Conservation (phyloP, 2,113 vertebrate genomes). For the Cariama cristata region DNA sequence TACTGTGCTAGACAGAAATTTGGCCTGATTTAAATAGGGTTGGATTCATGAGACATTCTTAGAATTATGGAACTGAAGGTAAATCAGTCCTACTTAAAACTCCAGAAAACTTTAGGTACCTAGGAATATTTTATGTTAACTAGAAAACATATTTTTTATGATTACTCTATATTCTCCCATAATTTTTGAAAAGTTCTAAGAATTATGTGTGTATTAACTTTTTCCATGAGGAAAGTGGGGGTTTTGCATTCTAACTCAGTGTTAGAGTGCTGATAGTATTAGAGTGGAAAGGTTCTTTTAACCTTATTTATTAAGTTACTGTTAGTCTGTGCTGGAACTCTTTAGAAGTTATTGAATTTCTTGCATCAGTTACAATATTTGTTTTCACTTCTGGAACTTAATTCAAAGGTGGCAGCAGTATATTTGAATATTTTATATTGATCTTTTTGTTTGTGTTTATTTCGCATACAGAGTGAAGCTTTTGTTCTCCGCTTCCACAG, state of each 20-base stretch:
- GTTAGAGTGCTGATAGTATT: background rate
- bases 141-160: background rate
- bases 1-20: background rate
- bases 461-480: conserved; percentile 69
- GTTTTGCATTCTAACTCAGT: background rate
- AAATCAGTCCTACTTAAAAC: background rate
- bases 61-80: background rate
- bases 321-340: background rate
- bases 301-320: background rate
- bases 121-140: background rate
- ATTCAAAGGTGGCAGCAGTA: background rate
- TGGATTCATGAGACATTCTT: background rate
- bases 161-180: background rate
- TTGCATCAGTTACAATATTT: background rate
- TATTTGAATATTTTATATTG: background rate
- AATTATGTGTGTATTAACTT: background rate
- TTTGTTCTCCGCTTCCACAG: conserved; percentile 74
- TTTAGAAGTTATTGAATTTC: background rate
- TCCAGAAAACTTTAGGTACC: background rate
- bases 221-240: background rate
- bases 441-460: background rate
- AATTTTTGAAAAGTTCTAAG: background rate
- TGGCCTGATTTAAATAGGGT: background rate
- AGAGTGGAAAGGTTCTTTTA: background rate
- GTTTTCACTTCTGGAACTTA: background rate